Evolutionary conservation across 1,140 invertebrate genomes (phyloP).

Genomic region (Nylanderia fulva): DNA sequence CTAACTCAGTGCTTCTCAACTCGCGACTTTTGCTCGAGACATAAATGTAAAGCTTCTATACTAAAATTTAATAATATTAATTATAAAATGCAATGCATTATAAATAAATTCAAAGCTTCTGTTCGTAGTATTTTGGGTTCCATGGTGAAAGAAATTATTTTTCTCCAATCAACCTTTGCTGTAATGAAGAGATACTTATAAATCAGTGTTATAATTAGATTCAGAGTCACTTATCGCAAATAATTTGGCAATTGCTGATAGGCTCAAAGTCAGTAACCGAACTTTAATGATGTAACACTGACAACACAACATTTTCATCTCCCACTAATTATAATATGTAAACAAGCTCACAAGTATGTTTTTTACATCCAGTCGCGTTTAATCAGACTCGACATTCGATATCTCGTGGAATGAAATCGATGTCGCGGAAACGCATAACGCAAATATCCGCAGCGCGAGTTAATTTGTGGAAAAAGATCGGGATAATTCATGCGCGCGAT

Average conservation of each 20-base stretch:
- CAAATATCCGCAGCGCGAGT: neutral
- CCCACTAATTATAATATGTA: neutral
- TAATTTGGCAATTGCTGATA: neutral
- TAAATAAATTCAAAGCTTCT: neutral
- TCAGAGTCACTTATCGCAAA: neutral
- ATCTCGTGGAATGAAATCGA: neutral
- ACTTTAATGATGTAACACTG: neutral
- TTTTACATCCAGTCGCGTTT: neutral
- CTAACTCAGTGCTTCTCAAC: slow-evolving; percentile 15
- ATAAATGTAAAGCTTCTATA: neutral
- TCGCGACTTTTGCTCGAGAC: neutral
- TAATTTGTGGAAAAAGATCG: slow-evolving; percentile 41
- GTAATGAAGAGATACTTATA: neutral
- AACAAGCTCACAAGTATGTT: neutral
- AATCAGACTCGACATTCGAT: neutral
- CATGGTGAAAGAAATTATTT: neutral
- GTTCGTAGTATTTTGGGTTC: neutral
- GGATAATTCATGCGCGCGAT: slow-evolving; percentile 52
- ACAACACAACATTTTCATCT: neutral
- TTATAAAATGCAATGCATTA: neutral
- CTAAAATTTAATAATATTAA: neutral
- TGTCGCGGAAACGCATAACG: neutral
- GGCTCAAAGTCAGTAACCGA: neutral
- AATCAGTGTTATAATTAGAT: neutral
- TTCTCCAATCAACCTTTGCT: neutral